A percentile compares a stretch with the other conserved stretches of the same genome.
Evolutionary conservation across 2,113 vertebrate species (phyloP).

Genomic region (Stegostoma tigrinum): DNA sequence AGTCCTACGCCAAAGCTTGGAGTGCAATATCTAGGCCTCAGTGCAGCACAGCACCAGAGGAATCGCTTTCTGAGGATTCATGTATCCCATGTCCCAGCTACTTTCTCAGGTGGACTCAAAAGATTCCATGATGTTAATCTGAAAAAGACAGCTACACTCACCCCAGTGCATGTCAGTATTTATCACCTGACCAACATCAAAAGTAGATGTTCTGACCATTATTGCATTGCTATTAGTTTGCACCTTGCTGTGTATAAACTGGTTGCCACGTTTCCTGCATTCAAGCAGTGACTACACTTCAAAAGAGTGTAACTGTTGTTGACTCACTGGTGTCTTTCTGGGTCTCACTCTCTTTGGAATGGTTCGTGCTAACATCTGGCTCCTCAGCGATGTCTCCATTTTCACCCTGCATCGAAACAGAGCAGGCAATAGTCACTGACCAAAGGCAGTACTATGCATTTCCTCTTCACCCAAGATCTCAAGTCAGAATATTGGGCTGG

Average conservation of each 20-base stretch:
- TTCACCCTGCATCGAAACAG: neutral
- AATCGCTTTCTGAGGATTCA: neutral
- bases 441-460: neutral
- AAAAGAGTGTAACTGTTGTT: no score
- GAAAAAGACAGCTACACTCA: neutral
- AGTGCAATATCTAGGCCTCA: neutral
- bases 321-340: neutral
- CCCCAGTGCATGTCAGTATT: neutral
- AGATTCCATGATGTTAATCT: neutral
- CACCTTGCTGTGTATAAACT: neutral
- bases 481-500: neutral
- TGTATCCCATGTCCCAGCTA: neutral
- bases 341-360: neutral
- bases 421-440: neutral
- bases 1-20: neutral
- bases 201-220: neutral
- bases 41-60: neutral
- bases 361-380: neutral
- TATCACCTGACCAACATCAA: neutral
- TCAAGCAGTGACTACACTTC: no score
- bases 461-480: neutral
- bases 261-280: neutral
- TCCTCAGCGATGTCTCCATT: conserved; percentile 33
- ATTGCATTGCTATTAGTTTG: neutral
- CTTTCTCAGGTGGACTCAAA: neutral